Conservation (phyloP, 2,113 vertebrate species). For the Albula goreensis region DNA sequence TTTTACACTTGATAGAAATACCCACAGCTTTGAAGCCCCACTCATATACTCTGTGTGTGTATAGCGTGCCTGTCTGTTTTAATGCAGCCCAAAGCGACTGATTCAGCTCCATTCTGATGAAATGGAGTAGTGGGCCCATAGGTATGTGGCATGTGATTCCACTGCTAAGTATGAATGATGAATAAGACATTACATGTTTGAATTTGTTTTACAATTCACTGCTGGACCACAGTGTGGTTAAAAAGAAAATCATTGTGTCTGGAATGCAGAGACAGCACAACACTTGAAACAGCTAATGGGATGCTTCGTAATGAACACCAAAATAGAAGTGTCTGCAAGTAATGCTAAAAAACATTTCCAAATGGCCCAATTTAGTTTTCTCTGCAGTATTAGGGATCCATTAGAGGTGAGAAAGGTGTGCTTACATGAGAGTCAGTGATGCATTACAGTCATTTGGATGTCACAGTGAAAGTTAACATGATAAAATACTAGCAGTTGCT, state of each 20-base stretch:
- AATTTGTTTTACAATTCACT: background rate
- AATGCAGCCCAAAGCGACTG: background rate
- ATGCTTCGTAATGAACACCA: background rate
- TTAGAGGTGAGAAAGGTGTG: background rate
- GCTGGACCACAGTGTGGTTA: background rate
- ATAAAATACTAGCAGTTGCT: background rate
- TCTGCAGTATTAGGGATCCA: background rate
- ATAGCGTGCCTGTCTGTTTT: background rate
- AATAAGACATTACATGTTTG: background rate
- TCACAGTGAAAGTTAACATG: background rate
- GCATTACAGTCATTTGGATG: background rate
- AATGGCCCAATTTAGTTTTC: background rate
- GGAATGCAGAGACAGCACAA: background rate
- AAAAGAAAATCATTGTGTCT: background rate
- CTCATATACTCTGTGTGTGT: background rate
- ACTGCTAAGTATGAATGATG: background rate
- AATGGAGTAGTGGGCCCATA: background rate
- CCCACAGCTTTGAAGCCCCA: background rate
- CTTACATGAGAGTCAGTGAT: background rate
- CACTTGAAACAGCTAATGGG: background rate
- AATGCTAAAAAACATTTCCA: background rate
- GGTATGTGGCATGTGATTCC: background rate
- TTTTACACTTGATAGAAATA: background rate
- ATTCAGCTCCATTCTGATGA: background rate
- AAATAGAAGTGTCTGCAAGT: background rate